phyloP scores from a whole-genome alignment of 2,797 vertebrate genomes.

The Urophycis tenuis region DNA sequence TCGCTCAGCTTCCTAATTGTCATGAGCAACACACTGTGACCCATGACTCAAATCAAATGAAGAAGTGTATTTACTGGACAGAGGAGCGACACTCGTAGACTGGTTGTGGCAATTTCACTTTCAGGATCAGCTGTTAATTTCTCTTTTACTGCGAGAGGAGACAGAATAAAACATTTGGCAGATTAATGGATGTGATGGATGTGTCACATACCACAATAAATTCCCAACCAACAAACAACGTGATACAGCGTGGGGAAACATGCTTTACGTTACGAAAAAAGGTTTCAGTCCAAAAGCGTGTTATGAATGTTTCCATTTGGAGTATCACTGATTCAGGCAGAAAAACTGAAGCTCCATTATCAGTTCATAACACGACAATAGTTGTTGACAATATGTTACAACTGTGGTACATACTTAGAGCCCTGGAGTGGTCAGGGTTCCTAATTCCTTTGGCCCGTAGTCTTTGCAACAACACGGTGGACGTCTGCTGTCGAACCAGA shows the following conservation, averaged over 20 bases:
- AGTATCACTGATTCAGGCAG: background rate
- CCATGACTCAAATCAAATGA: background rate
- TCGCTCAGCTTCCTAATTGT: background rate
- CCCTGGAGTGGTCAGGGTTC: constrained; percentile 98
- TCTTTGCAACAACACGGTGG: constrained; percentile 91
- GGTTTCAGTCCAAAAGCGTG: background rate
- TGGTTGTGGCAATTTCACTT: constrained; percentile 98
- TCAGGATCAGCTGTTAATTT: constrained; percentile 95
- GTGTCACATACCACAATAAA: background rate
- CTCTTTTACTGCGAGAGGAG: constrained; percentile 84
- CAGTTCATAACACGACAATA: background rate
- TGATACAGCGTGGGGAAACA: background rate
- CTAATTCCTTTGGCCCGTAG: constrained; percentile 95
- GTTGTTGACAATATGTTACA: background rate
- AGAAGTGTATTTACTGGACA: constrained; percentile 81
- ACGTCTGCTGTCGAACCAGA: constrained; percentile 94
- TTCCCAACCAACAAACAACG: background rate
- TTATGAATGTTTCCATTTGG: background rate
- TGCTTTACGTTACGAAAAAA: background rate
- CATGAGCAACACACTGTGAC: background rate
- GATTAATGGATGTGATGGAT: background rate
- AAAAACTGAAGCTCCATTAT: background rate
- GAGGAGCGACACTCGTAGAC: constrained; percentile 92
- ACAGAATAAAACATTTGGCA: background rate
- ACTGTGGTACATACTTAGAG: constrained; percentile 80